phyloP scores from a whole-genome alignment of 2,113 vertebrate species.

The Oreocharis arfaki region DNA sequence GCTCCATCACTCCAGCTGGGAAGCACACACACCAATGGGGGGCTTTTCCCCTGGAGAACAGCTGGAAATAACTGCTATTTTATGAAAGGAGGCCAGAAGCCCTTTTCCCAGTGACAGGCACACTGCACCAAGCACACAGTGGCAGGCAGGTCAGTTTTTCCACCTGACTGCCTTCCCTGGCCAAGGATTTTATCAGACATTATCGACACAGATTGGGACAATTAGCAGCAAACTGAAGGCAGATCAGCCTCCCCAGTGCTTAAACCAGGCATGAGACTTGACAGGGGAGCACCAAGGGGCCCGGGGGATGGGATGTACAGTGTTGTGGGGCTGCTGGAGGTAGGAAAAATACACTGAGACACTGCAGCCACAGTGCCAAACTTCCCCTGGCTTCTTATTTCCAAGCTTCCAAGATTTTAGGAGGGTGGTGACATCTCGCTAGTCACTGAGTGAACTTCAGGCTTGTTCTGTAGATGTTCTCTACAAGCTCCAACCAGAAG shows the following conservation, averaged over 20 bases:
- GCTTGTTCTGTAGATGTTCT: background rate
- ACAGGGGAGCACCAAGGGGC: background rate
- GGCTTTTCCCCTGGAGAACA: background rate
- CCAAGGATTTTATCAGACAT: background rate
- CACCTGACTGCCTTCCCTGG: background rate
- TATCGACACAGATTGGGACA: background rate
- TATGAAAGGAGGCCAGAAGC: background rate
- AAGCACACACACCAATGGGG: background rate
- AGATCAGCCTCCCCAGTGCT: background rate
- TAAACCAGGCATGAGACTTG: background rate
- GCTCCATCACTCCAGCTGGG: background rate
- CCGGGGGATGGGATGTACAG: accelerated
- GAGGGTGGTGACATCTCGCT: background rate
- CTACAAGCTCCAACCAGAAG: background rate
- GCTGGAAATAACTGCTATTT: background rate
- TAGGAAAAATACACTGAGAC: background rate
- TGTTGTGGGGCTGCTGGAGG: background rate
- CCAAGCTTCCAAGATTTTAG: background rate
- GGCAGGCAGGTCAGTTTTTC: background rate
- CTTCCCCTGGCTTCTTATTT: background rate
- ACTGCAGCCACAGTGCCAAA: background rate
- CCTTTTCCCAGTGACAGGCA: background rate
- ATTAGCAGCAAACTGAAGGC: background rate
- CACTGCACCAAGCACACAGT: background rate
- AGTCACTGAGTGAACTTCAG: background rate